A percentile compares a stretch with the other conserved stretches of the same genome.
Evolutionary conservation across 2,888 invertebrate species (phyloP).

Genomic region (Hirtodrosophila trivittata): DNA sequence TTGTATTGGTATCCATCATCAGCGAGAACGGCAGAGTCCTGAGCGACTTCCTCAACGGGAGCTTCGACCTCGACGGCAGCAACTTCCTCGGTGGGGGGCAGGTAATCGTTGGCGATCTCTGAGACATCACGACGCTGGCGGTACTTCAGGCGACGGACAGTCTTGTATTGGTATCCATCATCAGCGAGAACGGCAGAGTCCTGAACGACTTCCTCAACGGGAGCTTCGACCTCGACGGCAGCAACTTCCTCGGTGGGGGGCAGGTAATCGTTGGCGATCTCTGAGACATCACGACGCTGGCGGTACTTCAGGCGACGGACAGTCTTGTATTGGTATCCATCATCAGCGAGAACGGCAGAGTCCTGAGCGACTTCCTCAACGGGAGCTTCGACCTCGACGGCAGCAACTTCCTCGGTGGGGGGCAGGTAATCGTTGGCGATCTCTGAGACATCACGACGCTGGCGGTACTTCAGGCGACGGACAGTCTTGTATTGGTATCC

Average conservation of each 20-base stretch:
- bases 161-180: conserved; percentile 58
- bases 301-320: conserved; percentile 14
- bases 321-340: conserved; percentile 20
- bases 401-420: conserved; percentile 24
- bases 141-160: conserved; percentile 49
- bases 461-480: conserved; percentile 59
- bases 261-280: conserved; percentile 13
- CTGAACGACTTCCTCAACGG: conserved; percentile 25
- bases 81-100: conserved; percentile 45
- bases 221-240: conserved; percentile 12
- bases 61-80: conserved; percentile 25
- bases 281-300: conserved; percentile 15
- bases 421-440: conserved; percentile 48
- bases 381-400: conserved; percentile 25
- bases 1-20: conserved; percentile 57
- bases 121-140: conserved; percentile 53
- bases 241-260: conserved; percentile 3
- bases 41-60: conserved; percentile 25
- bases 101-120: conserved; percentile 33
- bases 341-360: conserved; percentile 6
- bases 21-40: conserved; percentile 40
- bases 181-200: conserved; percentile 34
- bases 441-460: conserved; percentile 65
- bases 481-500: conserved; percentile 68
- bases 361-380: conserved; percentile 28